Base-by-base conservation (phyloP, 2,113 vertebrate species). In the Hippocampus guttulatus region DNA sequence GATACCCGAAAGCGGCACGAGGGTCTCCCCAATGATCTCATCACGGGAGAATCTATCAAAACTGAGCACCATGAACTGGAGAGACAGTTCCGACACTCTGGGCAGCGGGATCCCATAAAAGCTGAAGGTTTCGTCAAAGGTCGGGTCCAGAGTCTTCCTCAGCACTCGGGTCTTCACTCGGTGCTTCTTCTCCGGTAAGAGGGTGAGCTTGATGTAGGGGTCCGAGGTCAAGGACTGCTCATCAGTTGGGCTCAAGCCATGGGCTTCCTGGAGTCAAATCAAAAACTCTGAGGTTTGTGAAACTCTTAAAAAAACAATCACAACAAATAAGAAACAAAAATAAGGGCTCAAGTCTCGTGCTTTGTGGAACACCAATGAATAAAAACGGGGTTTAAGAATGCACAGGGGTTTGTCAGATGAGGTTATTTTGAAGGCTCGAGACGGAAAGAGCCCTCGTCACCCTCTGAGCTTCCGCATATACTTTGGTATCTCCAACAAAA, bases 151-250 rank as follows among this genome's bases (percentile, higher is more conserved):
- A 49, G 97, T 99, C 90, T 98, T 98, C 73, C 97, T 92, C 73
- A 99, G 89, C 64, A 99, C 97, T 78, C 97, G 93, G 67, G 97
- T 99, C 92, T 99, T 99, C 85, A 99, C 97, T 47, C 96, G 94
- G 81, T 98, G 96, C 81, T 99, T 99, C 85, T 98, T 99, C 89
- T 99, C 97, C 0, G 97, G 97, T 16, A 99, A 89, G 76, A 99
- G 93, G 54, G 96, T 98, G 92, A 99, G 93, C 91, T 99, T 99
- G 88, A 99, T 96, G 86, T 98, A 99, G 0, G 97, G 97, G 89
- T 99, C 97, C 71, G 97, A 98, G 78, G 96, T 99, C 93, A 98
- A 92, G 0, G 97, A 98, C 85, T 98, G 97, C 75, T 98, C 97
- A 60, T 99, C 97, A 75, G 96, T 98, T 61, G 96, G 95, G 15